Evolutionary conservation across 2,113 vertebrate genomes (phyloP).

Genomic region (Pongo pygmaeus): DNA sequence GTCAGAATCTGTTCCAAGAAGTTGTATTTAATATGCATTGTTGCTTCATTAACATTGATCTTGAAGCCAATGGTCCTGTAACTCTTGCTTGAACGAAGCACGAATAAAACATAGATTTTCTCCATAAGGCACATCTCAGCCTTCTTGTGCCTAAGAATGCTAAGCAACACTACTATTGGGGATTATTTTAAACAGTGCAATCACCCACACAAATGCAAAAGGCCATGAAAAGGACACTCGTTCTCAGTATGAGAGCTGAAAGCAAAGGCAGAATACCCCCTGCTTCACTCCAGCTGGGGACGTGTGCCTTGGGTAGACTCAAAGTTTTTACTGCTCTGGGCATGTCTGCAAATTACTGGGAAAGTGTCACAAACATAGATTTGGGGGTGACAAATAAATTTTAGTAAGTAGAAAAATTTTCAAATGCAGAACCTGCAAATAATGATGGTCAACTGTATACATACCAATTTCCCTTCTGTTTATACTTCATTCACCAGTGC

Average conservation of each 20-base stretch:
- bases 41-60: background rate
- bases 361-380: background rate
- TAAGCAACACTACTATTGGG: background rate
- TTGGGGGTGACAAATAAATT: background rate
- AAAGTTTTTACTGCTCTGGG: background rate
- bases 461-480: background rate
- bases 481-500: background rate
- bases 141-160: background rate
- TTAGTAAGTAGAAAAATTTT: background rate
- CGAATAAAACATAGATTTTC: background rate
- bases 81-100: background rate
- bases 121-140: background rate
- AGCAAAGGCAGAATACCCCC: background rate
- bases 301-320: background rate
- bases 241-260: background rate
- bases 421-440: background rate
- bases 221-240: background rate
- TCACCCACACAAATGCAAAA: background rate
- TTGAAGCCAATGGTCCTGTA: background rate
- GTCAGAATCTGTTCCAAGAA: background rate
- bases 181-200: background rate
- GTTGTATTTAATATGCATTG: background rate
- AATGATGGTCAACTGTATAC: background rate
- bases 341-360: background rate
- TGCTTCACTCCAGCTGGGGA: background rate